Evolutionary conservation across 30 jellyfish, hydroid and myxozoan genomes (phyloP), one percentile per base, ranked within the genome.

Genomic region (Phacellophora camtschatica): DNA sequence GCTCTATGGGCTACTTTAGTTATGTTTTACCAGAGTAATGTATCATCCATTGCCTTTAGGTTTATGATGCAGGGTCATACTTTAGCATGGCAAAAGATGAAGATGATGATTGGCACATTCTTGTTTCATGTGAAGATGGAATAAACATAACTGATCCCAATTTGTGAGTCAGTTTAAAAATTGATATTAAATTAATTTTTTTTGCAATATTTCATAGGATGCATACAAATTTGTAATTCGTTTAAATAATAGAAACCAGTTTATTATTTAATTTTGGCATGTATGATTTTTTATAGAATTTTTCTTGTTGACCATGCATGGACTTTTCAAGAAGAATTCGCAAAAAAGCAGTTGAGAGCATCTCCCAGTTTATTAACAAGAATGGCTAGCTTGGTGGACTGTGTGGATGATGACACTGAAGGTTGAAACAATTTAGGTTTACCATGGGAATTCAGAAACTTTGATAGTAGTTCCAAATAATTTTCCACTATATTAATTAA

Each of bases 301-400:
- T 85, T 85, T 45, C 90, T 85, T 50, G 89, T 85, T 32, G 96
- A 85, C 49, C 96, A 85, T 74, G 96, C 96, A 0, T 85, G 96
- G 96, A 85, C 90, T 7, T 85, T 71, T 45, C 89, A 85, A 74
- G 90, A 58, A 22, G 84, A 72, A 15, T 66, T 43, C 63, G 96
- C 96, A 23, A 66, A 67, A 53, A 72, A 49, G 12, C 89, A 72
- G 22, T 43, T 85, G 79, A 45, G 62, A 59, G 16, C 77, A 37
- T 24, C 53, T 23, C 80, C 89, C 18, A 48, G 66, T 20, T 85
- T 85, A 25, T 51, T 72, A 10, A 23, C 29, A 6, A 51, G 96
- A 30, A 65, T 85, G 77, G 85, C 85, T 5, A 49, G 27, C 27
- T 33, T 72, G 59, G 48, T 50, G 80, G 90, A 85, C 20, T 33